Base-by-base conservation (phyloP, 2,888 invertebrate genomes). In the Zaprionus bogoriensis region DNA sequence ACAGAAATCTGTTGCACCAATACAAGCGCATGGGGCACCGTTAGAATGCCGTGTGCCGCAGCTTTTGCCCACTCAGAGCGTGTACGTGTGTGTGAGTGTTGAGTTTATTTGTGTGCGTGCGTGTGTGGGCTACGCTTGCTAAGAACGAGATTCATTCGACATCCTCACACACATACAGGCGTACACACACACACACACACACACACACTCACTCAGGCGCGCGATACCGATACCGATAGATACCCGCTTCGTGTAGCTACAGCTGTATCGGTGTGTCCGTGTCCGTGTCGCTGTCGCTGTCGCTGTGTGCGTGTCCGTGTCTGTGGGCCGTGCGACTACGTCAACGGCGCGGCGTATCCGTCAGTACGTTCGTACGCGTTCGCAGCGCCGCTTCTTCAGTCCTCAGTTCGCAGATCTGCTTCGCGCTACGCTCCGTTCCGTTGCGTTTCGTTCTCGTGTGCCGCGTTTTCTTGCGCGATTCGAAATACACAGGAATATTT, bases 311-410 rank as follows among this genome's bases (percentile, higher is more conserved):
- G 19, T 39, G n/a, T 10, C 52, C 58, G 74, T 52, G 54, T 64
- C 44, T 64, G 73, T 66, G 67, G 61, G 66, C 68, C 79, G 79
- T 67, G 66, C 74, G 83, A 86, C 86, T 81, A 84, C 87, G 79
- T 80, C 86, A 84, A 86, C 81, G 70, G 50, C 67, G 59, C 60
- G 19, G 55, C 81, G 81, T 83, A 64, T 80, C 84, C 87, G 87
- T 81, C 80, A 81, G 80, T 81, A 86, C 87, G 87, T 84, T 87
- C 82, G 80, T 81, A 86, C 87, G 80, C 80, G 80, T 86, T 74
- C 81, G 80, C 80, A 86, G 59, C 87, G 85, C 85, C 87, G 87
- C 84, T 78, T 77, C 77, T 77, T 69, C 69, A 69, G 54, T 54
- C 62, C 69, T 68, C 50, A 69, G 67, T 53, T 61, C 62, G 67